Evolutionary conservation across 2,888 invertebrate species (phyloP).

Genomic region (Diarsia dahlii): DNA sequence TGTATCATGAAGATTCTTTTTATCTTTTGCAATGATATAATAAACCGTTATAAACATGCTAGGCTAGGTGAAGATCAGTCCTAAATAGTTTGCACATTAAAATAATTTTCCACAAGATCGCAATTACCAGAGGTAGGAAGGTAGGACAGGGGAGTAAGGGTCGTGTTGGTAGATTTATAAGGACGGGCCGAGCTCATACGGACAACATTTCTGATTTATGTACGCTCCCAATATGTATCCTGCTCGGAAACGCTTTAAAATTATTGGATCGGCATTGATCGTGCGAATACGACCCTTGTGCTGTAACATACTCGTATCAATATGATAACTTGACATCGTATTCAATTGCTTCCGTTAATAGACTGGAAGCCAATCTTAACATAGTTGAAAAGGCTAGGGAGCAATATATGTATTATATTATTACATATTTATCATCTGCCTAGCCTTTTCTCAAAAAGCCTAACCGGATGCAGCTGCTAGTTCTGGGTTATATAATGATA

Average conservation of each 20-base stretch:
- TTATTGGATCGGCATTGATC: slow-evolving; percentile 36
- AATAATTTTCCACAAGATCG: neutral
- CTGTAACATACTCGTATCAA: neutral
- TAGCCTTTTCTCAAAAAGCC: too few species aligned
- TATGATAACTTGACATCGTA: neutral
- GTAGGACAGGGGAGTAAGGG: neutral
- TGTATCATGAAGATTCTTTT: neutral
- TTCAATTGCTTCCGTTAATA: neutral
- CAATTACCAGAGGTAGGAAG: neutral
- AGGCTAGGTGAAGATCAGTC: neutral
- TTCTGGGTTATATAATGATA: too few species aligned
- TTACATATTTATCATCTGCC: too few species aligned
- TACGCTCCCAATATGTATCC: slow-evolving; percentile 19
- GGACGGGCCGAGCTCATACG: neutral
- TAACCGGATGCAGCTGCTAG: too few species aligned
- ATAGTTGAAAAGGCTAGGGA: neutral
- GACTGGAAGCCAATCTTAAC: neutral
- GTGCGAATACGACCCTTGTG: neutral
- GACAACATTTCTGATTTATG: slow-evolving; percentile 41
- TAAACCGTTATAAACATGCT: neutral
- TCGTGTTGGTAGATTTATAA: slow-evolving; percentile 30
- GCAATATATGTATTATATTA: neutral
- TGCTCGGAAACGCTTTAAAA: slow-evolving; percentile 27
- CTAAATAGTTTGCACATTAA: neutral
- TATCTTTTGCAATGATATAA: neutral